phyloP scores from a whole-genome alignment of 2,113 vertebrate genomes.

The Hymenochirus boettgeri region DNA sequence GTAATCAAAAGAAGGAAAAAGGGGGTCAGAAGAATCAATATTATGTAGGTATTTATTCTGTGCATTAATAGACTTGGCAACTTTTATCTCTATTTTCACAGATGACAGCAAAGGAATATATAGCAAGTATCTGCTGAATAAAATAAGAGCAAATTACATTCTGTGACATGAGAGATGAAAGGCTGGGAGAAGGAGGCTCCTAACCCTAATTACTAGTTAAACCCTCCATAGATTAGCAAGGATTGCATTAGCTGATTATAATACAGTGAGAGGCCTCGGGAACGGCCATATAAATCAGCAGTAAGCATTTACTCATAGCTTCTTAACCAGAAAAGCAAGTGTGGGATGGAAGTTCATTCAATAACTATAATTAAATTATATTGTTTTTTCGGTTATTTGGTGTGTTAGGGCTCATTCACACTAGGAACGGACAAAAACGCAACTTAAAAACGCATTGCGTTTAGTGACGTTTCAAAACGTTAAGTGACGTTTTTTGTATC shows the following conservation, averaged over 20 bases:
- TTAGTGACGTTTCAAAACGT: too few species aligned
- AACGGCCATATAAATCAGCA: constrained; percentile 6
- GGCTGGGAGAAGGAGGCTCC: neutral
- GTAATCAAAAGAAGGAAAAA: too few species aligned
- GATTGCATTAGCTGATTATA: constrained; percentile 18
- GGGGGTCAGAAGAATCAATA: too few species aligned
- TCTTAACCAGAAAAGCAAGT: neutral
- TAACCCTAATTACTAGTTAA: constrained; percentile 22
- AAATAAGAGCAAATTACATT: neutral
- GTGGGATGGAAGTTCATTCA: neutral
- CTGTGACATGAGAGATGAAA: constrained; percentile 1
- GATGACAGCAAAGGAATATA: neutral
- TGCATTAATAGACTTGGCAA: too few species aligned
- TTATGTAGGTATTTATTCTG: too few species aligned
- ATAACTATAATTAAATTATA: too few species aligned
- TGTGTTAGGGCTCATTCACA: too few species aligned
- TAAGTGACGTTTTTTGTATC: too few species aligned
- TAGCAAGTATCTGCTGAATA: neutral
- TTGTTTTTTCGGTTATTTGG: too few species aligned
- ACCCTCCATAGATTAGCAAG: constrained; percentile 15
- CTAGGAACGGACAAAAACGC: too few species aligned
- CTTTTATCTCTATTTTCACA: neutral
- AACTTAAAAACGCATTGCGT: too few species aligned
- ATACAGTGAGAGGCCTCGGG: constrained; percentile 7
- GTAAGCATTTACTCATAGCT: neutral